Conservation (phyloP, 1,140 invertebrate species). For the Sitodiplosis mosellana region DNA sequence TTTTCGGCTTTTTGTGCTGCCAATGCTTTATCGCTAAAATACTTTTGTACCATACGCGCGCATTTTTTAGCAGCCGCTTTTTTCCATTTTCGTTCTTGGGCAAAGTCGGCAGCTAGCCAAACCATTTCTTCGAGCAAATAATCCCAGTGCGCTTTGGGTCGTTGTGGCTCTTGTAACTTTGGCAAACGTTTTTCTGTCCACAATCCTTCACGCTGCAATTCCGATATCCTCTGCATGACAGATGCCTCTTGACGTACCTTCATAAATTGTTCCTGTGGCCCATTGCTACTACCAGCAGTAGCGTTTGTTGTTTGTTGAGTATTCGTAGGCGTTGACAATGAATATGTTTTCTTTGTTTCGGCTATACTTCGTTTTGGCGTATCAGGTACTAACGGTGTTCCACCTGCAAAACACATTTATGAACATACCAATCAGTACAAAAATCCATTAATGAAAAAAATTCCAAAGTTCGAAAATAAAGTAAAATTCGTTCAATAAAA, state of each 20-base stretch:
- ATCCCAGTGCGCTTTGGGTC: conserved; percentile 95
- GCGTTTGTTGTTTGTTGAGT: conserved; percentile 26
- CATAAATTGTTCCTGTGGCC: conserved; percentile 60
- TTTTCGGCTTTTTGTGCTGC: conserved; percentile 80
- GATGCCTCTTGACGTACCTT: conserved; percentile 87
- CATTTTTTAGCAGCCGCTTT: conserved; percentile 87
- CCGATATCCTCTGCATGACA: conserved; percentile 77
- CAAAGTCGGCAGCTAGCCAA: conserved; percentile 95
- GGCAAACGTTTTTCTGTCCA: conserved; percentile 86
- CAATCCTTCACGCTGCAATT: conserved; percentile 74
- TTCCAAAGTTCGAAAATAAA: too few relatives aligned
- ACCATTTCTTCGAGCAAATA: conserved; percentile 97
- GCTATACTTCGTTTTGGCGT: conserved; percentile 12
- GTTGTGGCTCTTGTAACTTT: conserved; percentile 75
- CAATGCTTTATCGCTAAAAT: conserved; percentile 85
- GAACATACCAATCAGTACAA: too few relatives aligned
- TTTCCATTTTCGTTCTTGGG: conserved; percentile 95
- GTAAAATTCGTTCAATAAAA: too few relatives aligned
- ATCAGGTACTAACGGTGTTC: conserved; percentile 31
- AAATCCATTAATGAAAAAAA: too few relatives aligned
- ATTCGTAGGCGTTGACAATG: conserved; percentile 8
- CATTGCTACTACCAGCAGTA: conserved; percentile 15
- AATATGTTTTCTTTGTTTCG: conserved; percentile 6
- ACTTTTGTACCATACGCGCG: conserved; percentile 81
- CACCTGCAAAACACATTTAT: conserved; percentile 31